A percentile compares a stretch with the other conserved stretches of the same genome.
phyloP scores from a whole-genome alignment of 2,888 invertebrate species.

The Lacanobia wlatinum region DNA sequence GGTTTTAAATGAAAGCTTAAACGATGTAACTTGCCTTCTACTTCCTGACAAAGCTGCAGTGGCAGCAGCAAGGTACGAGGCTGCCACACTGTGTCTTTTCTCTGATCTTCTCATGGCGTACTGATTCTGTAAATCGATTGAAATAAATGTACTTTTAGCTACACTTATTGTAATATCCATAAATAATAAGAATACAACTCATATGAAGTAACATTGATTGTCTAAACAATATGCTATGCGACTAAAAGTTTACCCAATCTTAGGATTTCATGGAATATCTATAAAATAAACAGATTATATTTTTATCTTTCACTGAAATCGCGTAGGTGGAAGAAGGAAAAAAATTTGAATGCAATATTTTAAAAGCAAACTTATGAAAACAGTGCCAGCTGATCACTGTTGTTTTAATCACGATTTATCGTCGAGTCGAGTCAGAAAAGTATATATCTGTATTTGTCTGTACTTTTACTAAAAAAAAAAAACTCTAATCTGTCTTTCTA shows the following conservation, averaged over 20 bases:
- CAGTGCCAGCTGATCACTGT: neutral
- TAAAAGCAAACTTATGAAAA: neutral
- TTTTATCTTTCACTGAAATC: constrained; percentile 1
- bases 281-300: neutral
- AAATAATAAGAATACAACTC: neutral
- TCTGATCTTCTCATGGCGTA: constrained; percentile 67
- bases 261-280: neutral
- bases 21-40: constrained; percentile 69
- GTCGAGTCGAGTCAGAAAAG: too few species aligned
- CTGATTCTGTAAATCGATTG: constrained; percentile 57
- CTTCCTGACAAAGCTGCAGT: constrained; percentile 81
- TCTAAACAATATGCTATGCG: constrained; percentile 1
- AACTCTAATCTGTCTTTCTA: neutral
- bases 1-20: neutral
- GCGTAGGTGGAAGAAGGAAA: neutral
- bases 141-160: neutral
- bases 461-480: neutral
- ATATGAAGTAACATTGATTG: neutral
- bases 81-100: constrained; percentile 82
- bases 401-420: neutral
- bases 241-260: neutral
- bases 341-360: constrained; percentile 3
- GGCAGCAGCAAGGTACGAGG: constrained; percentile 84
- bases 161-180: too few species aligned
- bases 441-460: too few species aligned